A percentile compares a stretch with the other conserved stretches of the same genome.
These are phyloP conservation scores for Cossypha heuglini DNA, from an alignment of 2,797 vertebrate genomes.

Conservation along the genomic window DNA sequence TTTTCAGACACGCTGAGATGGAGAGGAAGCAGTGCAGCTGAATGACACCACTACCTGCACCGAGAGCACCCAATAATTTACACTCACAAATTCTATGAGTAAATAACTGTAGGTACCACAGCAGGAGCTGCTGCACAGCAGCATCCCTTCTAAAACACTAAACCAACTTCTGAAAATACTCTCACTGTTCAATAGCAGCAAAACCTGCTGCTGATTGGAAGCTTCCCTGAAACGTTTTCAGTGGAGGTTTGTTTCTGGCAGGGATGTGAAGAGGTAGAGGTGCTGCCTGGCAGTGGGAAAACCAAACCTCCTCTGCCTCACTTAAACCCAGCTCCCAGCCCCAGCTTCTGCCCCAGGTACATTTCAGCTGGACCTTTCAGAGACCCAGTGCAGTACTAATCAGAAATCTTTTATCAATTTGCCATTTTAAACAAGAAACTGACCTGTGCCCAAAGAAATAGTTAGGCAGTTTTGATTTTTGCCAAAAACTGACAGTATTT, in stretches of 20 bases:
- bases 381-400: neutral
- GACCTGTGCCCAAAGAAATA: neutral
- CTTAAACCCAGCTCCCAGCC: neutral
- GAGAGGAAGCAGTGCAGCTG: neutral
- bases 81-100: neutral
- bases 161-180: neutral
- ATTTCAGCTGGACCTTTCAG: neutral
- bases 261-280: neutral
- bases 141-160: neutral
- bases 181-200: neutral
- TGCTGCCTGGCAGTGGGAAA: neutral
- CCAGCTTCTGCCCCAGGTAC: neutral
- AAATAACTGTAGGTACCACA: neutral
- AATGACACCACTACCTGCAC: neutral
- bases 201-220: neutral
- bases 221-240: neutral
- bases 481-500: neutral
- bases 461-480: neutral
- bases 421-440: neutral
- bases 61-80: neutral
- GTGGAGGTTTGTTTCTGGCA: neutral
- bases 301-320: rapidly evolving
- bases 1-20: neutral
- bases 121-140: neutral
- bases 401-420: neutral